These are phyloP conservation scores for Drosophila sordidula DNA, from an alignment of 2,888 invertebrate genomes.

Conservation along the genomic window DNA sequence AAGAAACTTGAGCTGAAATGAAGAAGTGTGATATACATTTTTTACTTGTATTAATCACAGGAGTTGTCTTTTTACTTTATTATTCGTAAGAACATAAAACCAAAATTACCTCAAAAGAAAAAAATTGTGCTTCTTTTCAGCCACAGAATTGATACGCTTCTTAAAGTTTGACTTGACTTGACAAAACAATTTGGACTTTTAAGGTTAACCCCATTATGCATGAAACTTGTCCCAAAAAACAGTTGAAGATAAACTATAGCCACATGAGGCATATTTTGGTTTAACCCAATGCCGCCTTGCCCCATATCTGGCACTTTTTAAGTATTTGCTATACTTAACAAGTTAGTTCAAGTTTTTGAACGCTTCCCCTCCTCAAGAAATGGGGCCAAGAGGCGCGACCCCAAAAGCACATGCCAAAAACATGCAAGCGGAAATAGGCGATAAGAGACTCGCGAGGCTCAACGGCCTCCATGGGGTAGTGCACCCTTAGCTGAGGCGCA, in stretches of 20 bases:
- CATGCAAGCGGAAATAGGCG: conserved; percentile 48
- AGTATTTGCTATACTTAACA: conserved; percentile 34
- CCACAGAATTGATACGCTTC: no score
- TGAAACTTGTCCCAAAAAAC: conserved; percentile 9
- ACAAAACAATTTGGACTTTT: no score
- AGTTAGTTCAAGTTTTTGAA: conserved; percentile 39
- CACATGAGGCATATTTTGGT: neutral
- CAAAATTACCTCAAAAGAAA: neutral
- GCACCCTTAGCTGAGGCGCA: conserved; percentile 3
- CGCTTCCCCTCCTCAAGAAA: conserved; percentile 22
- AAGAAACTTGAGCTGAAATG: neutral
- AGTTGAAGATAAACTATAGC: neutral
- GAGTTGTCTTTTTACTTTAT: neutral
- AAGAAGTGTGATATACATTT: no score
- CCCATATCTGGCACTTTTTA: conserved; percentile 17
- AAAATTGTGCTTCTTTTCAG: no score
- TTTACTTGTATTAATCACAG: no score
- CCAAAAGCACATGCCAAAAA: conserved; percentile 35
- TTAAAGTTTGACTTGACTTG: no score
- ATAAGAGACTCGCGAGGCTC: conserved; percentile 38
- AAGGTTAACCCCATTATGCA: conserved; percentile 2
- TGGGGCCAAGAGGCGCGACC: conserved; percentile 53
- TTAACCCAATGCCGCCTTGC: conserved; percentile 12
- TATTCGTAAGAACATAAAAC: neutral
- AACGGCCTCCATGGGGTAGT: conserved; percentile 21